A percentile compares a stretch with the other conserved stretches of the same genome.
These are phyloP conservation scores for Drosophila helvetica DNA, from an alignment of 2,888 invertebrate genomes.

Conservation along the genomic window DNA sequence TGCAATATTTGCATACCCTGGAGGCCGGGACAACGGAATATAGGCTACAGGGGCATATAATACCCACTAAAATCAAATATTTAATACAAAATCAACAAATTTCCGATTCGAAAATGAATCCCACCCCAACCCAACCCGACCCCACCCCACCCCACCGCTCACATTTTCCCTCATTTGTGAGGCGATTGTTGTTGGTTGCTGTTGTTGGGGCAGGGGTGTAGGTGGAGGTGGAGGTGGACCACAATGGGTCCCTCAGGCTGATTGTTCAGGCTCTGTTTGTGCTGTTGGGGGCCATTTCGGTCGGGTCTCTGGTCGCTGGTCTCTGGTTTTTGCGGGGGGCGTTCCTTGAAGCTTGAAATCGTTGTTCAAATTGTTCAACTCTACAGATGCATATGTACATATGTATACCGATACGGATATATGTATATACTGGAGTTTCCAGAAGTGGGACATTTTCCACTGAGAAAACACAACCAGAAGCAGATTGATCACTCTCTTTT, in stretches of 20 bases:
- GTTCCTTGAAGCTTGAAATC: constrained; percentile 30
- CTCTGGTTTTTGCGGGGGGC: constrained; percentile 33
- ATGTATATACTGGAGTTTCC: not conserved
- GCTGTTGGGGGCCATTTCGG: constrained; percentile 3
- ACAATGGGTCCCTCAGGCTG: constrained; percentile 31
- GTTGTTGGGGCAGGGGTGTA: not conserved
- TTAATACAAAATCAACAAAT: constrained; percentile 41
- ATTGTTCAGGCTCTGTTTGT: constrained; percentile 13
- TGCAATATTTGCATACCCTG: constrained; percentile 19
- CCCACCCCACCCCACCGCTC: not conserved
- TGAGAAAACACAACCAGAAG: not conserved
- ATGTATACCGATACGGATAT: not conserved
- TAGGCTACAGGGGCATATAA: constrained; percentile 18
- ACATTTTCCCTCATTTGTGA: not conserved
- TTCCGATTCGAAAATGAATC: constrained; percentile 19
- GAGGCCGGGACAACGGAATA: constrained; percentile 15
- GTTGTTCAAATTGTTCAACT: constrained; percentile 29
- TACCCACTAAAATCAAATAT: constrained; percentile 36
- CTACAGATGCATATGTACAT: constrained; percentile 16
- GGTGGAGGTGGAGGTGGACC: constrained; percentile 10
- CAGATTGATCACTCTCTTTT: not conserved
- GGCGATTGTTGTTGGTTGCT: not conserved
- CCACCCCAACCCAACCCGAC: constrained; percentile 11
- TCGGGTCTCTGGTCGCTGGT: constrained; percentile 24
- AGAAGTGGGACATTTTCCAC: not conserved